phyloP scores from a whole-genome alignment of 2,888 invertebrate species.

The Nycteola revayana region DNA sequence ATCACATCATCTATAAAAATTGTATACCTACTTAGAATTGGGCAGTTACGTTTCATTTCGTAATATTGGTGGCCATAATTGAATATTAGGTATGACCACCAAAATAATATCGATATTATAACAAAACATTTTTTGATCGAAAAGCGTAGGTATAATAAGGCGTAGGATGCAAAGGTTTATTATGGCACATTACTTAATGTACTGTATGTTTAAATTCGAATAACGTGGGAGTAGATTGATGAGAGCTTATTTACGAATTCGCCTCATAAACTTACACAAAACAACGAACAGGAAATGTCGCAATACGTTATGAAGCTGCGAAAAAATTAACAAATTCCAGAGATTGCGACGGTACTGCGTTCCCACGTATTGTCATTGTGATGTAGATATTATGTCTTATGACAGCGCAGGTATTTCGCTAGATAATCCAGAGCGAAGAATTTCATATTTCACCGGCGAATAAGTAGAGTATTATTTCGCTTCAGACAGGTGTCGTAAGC shows the following conservation, averaged over 20 bases:
- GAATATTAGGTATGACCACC: too few species aligned
- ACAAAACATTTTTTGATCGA: too few species aligned
- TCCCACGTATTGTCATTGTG: constrained; percentile 25
- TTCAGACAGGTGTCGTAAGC: constrained; percentile 74
- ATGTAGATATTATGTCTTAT: constrained; percentile 34
- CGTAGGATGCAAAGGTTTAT: too few species aligned
- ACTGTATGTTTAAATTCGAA: constrained; percentile 17
- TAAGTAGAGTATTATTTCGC: constrained; percentile 72
- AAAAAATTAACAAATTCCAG: constrained; percentile 28
- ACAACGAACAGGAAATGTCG: constrained; percentile 13
- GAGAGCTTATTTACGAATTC: constrained; percentile 18
- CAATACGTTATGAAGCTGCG: constrained; percentile 13
- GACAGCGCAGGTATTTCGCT: constrained; percentile 38
- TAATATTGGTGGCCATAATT: too few species aligned
- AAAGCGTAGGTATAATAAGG: too few species aligned
- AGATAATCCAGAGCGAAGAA: constrained; percentile 62
- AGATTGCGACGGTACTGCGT: constrained; percentile 14
- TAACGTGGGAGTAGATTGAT: constrained; percentile 16
- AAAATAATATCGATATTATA: too few species aligned
- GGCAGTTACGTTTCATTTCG: too few species aligned
- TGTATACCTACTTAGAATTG: too few species aligned
- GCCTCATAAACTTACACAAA: constrained; percentile 15
- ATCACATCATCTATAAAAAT: too few species aligned
- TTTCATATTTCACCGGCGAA: constrained; percentile 73
- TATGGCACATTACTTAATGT: constrained; percentile 10